These are phyloP conservation scores for Salmo trutta DNA, from an alignment of 2,797 vertebrate species.

Conservation along the genomic window DNA sequence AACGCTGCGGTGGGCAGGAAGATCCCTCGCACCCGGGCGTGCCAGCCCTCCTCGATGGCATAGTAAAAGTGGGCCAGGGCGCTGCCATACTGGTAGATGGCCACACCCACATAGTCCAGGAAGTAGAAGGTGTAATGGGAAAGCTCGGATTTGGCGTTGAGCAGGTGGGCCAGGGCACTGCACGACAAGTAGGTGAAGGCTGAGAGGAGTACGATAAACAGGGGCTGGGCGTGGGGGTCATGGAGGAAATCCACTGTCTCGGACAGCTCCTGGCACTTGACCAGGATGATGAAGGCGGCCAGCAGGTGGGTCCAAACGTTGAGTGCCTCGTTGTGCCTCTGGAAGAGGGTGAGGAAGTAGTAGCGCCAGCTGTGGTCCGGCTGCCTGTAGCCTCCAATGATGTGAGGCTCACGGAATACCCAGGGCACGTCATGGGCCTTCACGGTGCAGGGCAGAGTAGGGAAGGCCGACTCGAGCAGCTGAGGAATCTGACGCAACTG, in stretches of 20 bases:
- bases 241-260: constrained; percentile 85
- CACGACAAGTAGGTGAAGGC: constrained; percentile 89
- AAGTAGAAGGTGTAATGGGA: constrained; percentile 96
- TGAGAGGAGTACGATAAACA: constrained; percentile 85
- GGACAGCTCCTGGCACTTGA: constrained; percentile 82
- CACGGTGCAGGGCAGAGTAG: constrained; percentile 83
- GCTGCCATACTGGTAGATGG: constrained; percentile 91
- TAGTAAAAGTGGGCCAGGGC: constrained; percentile 93
- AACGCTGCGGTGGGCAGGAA: constrained; percentile 84
- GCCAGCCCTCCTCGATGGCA: constrained; percentile 85
- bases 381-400: constrained; percentile 86
- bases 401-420: constrained; percentile 91
- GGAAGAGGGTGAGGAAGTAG: constrained; percentile 92
- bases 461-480: constrained; percentile 78
- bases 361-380: constrained; percentile 88
- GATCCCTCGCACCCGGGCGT: constrained; percentile 73
- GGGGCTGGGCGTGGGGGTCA: constrained; percentile 86
- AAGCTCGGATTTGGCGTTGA: constrained; percentile 93
- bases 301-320: constrained; percentile 94
- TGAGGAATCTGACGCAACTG: constrained; percentile 82
- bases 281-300: constrained; percentile 83
- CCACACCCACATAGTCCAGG: constrained; percentile 93
- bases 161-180: constrained; percentile 90
- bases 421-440: constrained; percentile 84
- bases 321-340: constrained; percentile 91